Percentiles rank a stretch among this genome's conserved stretches.
phyloP scores from a whole-genome alignment of 2,888 invertebrate species.

The Heteromurus nitidus region DNA sequence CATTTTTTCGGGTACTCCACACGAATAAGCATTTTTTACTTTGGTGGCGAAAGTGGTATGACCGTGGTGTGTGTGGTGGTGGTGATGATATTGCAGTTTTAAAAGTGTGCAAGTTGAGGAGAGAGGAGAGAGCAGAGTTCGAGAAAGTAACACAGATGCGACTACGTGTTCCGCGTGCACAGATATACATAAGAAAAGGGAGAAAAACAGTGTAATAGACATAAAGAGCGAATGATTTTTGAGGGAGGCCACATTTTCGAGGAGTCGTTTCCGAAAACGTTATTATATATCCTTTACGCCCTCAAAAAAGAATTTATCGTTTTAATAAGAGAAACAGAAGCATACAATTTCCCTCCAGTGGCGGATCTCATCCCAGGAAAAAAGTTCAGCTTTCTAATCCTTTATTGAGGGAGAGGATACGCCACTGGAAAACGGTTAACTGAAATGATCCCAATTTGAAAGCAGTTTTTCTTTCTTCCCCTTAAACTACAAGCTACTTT shows the following conservation, averaged over 20 bases:
- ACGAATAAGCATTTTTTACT: neutral
- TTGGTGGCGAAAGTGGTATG: conserved; percentile 25
- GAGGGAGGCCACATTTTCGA: conserved; percentile 72
- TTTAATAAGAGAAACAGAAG: conserved; percentile 71
- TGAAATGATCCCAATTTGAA: conserved; percentile 66
- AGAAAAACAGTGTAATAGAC: conserved; percentile 45
- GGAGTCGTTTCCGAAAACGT: conserved; percentile 70
- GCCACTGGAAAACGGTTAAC: conserved; percentile 53
- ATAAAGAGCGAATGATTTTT: conserved; percentile 72
- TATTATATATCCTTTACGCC: conserved; percentile 50
- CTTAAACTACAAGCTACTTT: too few species aligned
- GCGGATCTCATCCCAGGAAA: conserved; percentile 9
- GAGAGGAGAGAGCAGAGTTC: too few species aligned
- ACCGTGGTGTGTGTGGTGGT: conserved; percentile 24
- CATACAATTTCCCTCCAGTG: conserved; percentile 49
- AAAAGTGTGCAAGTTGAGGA: too few species aligned
- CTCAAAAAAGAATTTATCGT: conserved; percentile 69
- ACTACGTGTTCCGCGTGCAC: conserved; percentile 5
- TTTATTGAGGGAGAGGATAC: conserved; percentile 1
- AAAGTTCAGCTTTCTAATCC: too few species aligned
- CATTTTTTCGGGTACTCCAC: conserved; percentile 29
- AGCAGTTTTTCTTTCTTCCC: conserved; percentile 46
- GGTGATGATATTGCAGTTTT: conserved; percentile 48
- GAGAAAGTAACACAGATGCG: too few species aligned
- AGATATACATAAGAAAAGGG: neutral